Evolutionary conservation across 2,888 invertebrate genomes (phyloP), one percentile per base, ranked within the genome.

Genomic region (Drepanosiphum platanoidis): DNA sequence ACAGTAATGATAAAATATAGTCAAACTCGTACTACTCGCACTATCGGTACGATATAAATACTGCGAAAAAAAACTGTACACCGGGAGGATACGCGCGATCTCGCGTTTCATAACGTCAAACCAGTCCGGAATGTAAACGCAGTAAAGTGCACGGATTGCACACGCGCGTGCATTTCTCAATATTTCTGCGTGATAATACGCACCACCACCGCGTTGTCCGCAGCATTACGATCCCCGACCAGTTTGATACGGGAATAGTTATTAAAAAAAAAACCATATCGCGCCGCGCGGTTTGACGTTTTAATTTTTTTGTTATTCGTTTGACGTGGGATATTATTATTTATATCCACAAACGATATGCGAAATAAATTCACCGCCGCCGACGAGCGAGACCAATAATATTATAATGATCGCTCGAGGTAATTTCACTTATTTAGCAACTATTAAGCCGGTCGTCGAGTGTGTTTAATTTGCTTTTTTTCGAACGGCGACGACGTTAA

Each of bases 231-330:
- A 32, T 66, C 68, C n/a, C n/a, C 52, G 68, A 79, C 79, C 79
- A 68, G 68, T 79, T 79, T 79, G 42, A 52, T 66, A 64, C 18
- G 39, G 42, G 32, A 75, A 61, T 52, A 79, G 68, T 32, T 79
- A 79, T 79, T 79, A 42, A n/a, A 18, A 68, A 46, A 42, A n/a
- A 18, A 68, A 46, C 27, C 79, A 68, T 79, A 79, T 68, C 79
- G 79, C 79, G 52, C 79, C 79, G 79, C 79, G 52, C 79, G 68
- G 46, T 66, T 79, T 79, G 68, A 52, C n/a, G 68, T 79, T 68
- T 79, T 79, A 68, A 46, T 46, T 79, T 79, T 79, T 66, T 77
- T 64, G n/a, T n/a, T 64, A 32, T 42, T 52, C 58, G n/a, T 52
- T 36, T 32, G 66, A 68, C 66, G n/a, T 79, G n/a, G 7, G 46